A percentile compares a stretch with the other conserved stretches of the same genome.
Evolutionary conservation across 2,797 vertebrate species (phyloP).

Genomic region (Cryptoprocta ferox): DNA sequence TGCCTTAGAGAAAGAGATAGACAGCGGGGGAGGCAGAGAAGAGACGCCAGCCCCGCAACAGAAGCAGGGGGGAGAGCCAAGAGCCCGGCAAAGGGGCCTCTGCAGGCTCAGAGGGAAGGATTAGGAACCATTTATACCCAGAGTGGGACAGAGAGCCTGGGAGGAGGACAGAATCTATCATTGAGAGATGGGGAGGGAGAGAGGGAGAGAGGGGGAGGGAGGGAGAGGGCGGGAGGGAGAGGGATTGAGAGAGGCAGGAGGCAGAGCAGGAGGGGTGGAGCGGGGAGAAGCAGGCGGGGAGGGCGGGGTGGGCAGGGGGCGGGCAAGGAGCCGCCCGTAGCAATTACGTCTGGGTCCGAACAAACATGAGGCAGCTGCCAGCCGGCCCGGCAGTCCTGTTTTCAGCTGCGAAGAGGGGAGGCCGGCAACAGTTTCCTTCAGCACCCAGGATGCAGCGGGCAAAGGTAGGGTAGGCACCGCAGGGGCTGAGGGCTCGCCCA

Average conservation of each 20-base stretch:
- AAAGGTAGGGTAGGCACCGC: conserved; percentile 75
- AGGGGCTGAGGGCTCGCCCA: neutral
- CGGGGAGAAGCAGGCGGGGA: neutral
- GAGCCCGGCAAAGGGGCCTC: neutral
- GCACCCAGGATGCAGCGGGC: conserved; percentile 69
- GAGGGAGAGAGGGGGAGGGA: too few relatives aligned
- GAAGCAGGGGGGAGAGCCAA: neutral
- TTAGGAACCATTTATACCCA: neutral
- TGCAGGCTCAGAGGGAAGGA: neutral
- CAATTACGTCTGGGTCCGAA: conserved; percentile 69
- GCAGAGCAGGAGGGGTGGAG: conserved; percentile 53
- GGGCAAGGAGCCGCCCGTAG: conserved; percentile 35
- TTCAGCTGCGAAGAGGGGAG: neutral
- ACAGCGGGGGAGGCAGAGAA: neutral
- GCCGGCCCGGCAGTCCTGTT: conserved; percentile 21
- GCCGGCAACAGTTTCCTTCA: neutral
- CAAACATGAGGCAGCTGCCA: conserved; percentile 78
- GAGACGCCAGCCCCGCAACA: neutral
- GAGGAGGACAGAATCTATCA: neutral
- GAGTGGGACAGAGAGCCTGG: neutral
- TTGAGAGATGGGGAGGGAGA: neutral
- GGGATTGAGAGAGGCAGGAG: neutral
- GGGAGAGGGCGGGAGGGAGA: neutral
- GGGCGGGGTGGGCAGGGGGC: conserved; percentile 55
- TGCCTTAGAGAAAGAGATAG: neutral